Evolutionary conservation across 2,888 invertebrate genomes (phyloP).

Genomic region (Biston stratarius): DNA sequence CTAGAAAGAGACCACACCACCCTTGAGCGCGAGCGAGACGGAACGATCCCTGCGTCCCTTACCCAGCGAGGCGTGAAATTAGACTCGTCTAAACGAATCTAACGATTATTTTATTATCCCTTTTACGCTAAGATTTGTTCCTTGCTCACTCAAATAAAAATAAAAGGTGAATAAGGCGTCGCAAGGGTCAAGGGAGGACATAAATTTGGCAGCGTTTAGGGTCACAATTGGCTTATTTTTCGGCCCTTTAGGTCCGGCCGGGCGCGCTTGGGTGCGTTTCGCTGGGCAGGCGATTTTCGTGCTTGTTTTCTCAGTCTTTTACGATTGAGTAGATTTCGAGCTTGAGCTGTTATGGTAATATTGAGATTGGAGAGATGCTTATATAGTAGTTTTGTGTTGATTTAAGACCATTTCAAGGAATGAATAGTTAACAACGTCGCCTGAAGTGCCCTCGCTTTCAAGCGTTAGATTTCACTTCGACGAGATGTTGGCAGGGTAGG

Average conservation of each 20-base stretch:
- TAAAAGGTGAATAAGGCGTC: slow-evolving; percentile 84
- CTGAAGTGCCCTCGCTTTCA: not conserved
- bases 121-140: slow-evolving; percentile 86
- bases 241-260: slow-evolving; percentile 73
- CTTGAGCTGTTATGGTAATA: slow-evolving; percentile 26
- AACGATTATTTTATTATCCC: slow-evolving; percentile 87
- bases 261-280: slow-evolving; percentile 47
- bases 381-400: not conserved
- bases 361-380: slow-evolving; percentile 5
- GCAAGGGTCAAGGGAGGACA: slow-evolving; percentile 79
- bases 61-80: slow-evolving; percentile 85
- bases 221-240: slow-evolving; percentile 79
- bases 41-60: slow-evolving; percentile 74
- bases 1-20: slow-evolving; percentile 55
- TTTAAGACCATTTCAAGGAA: slow-evolving; percentile 11
- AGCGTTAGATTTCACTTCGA: not conserved
- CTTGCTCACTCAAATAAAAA: slow-evolving; percentile 87
- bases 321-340: slow-evolving; percentile 34
- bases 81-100: slow-evolving; percentile 86
- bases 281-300: slow-evolving; percentile 41
- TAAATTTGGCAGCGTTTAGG: slow-evolving; percentile 79
- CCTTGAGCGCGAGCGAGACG: slow-evolving; percentile 56
- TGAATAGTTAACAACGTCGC: not conserved
- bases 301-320: slow-evolving; percentile 37
- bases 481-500: not conserved